A percentile compares a stretch with the other conserved stretches of the same genome.
These are phyloP conservation scores for Petrocephalus zakoni DNA, from an alignment of 2,113 vertebrate genomes.

Conservation along the genomic window DNA sequence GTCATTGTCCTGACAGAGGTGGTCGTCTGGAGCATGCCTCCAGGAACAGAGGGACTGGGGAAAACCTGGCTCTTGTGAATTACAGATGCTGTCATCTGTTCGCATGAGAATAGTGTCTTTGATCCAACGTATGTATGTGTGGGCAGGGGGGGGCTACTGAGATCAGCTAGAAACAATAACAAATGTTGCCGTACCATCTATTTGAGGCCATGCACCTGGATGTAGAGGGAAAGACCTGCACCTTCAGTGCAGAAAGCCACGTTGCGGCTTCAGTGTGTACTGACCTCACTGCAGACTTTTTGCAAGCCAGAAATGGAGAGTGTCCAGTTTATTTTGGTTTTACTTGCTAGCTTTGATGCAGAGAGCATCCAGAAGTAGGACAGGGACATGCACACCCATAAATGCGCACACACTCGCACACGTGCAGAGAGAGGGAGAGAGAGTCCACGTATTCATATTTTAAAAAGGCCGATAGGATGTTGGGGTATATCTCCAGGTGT, in stretches of 20 bases:
- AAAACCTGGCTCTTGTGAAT: background rate
- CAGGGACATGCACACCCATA: background rate
- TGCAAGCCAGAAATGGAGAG: constrained; percentile 28
- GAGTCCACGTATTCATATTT: too few species aligned
- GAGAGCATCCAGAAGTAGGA: constrained; percentile 44
- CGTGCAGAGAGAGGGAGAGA: background rate
- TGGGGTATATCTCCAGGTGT: too few species aligned
- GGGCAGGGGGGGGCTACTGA: too few species aligned
- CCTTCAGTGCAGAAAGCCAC: background rate
- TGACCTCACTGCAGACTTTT: constrained; percentile 41
- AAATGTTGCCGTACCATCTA: background rate
- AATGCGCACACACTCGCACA: background rate
- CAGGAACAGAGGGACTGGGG: background rate
- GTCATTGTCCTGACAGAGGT: background rate
- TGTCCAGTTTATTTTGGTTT: constrained; percentile 66
- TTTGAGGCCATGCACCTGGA: background rate
- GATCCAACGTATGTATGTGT: background rate
- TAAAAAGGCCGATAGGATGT: too few species aligned
- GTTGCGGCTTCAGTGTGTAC: constrained; percentile 27
- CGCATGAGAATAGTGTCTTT: background rate
- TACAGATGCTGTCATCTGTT: background rate
- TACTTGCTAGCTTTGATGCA: constrained; percentile 35
- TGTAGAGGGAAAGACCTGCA: background rate
- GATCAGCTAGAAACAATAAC: background rate
- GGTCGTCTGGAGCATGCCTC: background rate